Evolutionary conservation across 92 coral and sea anemone species (phyloP), one percentile per base, ranked within the genome.

Genomic region (Plumapathes pennacea): DNA sequence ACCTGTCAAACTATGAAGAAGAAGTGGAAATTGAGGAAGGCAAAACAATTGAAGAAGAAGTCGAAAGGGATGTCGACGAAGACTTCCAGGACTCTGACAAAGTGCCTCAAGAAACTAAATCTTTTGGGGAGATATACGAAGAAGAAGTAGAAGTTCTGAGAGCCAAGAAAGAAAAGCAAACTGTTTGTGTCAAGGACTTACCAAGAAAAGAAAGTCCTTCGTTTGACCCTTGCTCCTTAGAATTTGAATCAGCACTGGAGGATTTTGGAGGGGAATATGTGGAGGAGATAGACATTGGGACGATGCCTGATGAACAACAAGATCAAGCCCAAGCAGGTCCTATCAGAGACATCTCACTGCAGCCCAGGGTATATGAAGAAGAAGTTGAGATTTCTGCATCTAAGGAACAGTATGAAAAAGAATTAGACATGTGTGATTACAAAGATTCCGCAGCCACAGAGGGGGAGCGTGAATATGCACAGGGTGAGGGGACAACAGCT

Each of bases 311-410:
- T 7, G 26, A 18, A 31, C 43, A 48, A 28, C 23, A 46, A 8
- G 68, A 53, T 12, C 67, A 10, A n/a, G 18, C 62, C 5, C 29
- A 54, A 33, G 76, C 55, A 34, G 38, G 5, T 10, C 4, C 30
- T 5, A 46, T 31, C 29, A 33, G 47, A 27, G 58, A 57, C n/a
- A 33, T 44, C 8, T 34, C 56, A 23, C 69, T 29, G 30, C 55
- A 66, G 18, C 58, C 57, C 14, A 62, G 57, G 10, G 74, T 86
- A 6, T 77, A 71, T 71, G 79, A 67, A 59, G 90, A 86, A 58
- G 89, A 88, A 32, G 59, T 88, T 12, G 79, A 72, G 20, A 59
- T 88, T 26, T 67, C 79, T 29, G 54, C 62, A 22, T 21, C 46
- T 17, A 38, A 50, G 45, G 46, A 33, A 5, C 51, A 59, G 36